Base-by-base conservation (phyloP, 2,113 vertebrate genomes). In the Ochotona curzoniae region DNA sequence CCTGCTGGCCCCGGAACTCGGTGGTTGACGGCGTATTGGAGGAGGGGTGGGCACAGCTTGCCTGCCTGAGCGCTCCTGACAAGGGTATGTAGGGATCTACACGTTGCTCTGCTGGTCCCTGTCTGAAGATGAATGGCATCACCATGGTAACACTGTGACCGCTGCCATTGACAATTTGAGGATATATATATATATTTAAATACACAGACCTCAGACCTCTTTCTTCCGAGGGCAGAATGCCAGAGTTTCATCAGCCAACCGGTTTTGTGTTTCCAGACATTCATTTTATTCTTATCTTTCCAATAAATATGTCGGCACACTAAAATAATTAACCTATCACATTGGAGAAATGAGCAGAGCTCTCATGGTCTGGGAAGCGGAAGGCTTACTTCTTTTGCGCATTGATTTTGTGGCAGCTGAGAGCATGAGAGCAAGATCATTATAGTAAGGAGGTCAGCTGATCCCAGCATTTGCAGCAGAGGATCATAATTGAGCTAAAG, bases 271-370 rank as follows among this genome's bases (percentile, higher is more conserved):
- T 89, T 78, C 57, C 44, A 61, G 69, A 35, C 44, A 28, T 82
- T 88, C 80, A 60, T 90, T 79, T 66, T 61, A 5, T 71, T 88
- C 89, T 17, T 64, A 54, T 38, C 35, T 89, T 88, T 57, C 67
- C 67, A 47, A 83, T 74, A 54, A 32, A 54, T 84, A 32, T 17
- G 4, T 83, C 51, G 67, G 83, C 23, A 83, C 7, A 21, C 76
- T 91, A 70, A 60, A 69, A 47, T 83, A 89, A 94, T 95, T 88
- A 85, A 86, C 63, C 47, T 70, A 21, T 61, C 78, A 57, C 54
- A 6, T 8, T 82, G 73, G 69, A 75, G 83, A 91, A 84, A 93
- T 75, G 49, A 79, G n/a, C 87, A 96, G 84, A 70, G 20, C 44
- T 23, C 64, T 94, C 13, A 5, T 3, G 70, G 10, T 69, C 51